Percentiles rank a stretch among this genome's conserved stretches.
Evolutionary conservation across 2,113 vertebrate genomes (phyloP).

Genomic region (Forbesichthys papilliferus): DNA sequence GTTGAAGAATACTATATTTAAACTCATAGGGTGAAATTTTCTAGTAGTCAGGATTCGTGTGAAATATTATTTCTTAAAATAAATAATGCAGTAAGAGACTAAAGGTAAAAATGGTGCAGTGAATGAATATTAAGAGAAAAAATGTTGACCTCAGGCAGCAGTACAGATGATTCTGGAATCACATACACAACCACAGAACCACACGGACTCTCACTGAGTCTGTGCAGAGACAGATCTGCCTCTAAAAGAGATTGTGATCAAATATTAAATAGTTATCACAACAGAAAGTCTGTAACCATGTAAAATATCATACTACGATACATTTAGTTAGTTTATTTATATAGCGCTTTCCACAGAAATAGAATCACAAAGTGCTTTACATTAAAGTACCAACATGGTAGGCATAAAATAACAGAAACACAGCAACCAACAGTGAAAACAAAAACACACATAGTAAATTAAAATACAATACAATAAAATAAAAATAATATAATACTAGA

Average conservation of each 20-base stretch:
- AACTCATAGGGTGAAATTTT: no score
- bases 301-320: neutral
- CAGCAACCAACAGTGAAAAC: no score
- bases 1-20: no score
- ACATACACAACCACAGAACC: constrained; percentile 88
- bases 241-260: constrained; percentile 63
- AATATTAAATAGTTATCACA: neutral
- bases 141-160: constrained; percentile 83
- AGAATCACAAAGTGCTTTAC: no score
- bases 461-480: no score
- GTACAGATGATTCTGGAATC: constrained; percentile 78
- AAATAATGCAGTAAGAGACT: neutral
- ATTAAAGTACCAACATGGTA: neutral
- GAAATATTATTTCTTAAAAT: neutral
- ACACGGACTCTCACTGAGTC: constrained; percentile 69
- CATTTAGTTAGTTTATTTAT: neutral
- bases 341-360: no score
- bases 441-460: no score
- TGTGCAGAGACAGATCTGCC: constrained; percentile 78
- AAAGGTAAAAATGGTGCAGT: neutral
- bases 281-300: neutral
- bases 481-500: no score
- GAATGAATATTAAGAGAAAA: neutral
- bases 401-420: neutral
- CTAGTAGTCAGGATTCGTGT: no score